These are phyloP conservation scores for Odocoileus virginianus DNA, from an alignment of 2,113 vertebrate species.

Conservation along the genomic window DNA sequence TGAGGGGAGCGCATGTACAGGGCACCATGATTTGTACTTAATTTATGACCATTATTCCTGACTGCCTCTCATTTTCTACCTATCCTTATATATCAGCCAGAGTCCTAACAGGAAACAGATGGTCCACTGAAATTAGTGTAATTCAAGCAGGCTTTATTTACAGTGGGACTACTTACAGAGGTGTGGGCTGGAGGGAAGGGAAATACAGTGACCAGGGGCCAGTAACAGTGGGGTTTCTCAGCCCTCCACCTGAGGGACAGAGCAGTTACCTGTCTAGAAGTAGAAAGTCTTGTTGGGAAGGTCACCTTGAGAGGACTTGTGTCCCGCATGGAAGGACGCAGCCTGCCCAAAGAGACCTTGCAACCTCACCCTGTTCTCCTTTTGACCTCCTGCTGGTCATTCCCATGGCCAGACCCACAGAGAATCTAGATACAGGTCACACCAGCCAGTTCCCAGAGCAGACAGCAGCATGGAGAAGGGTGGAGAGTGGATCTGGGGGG, in stretches of 20 bases:
- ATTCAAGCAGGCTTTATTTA: neutral
- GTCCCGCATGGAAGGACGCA: neutral
- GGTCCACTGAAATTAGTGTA: neutral
- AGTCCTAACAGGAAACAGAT: conserved; percentile 24
- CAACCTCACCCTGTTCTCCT: neutral
- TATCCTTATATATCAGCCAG: neutral
- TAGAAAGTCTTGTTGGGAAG: neutral
- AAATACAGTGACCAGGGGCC: neutral
- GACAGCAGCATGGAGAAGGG: neutral
- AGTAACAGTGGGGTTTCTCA: neutral
- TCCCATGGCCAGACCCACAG: neutral
- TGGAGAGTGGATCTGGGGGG: neutral
- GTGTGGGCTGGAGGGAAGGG: neutral
- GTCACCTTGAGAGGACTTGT: neutral
- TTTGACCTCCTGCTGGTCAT: neutral
- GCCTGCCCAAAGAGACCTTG: neutral
- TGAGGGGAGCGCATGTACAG: neutral
- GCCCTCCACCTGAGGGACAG: neutral
- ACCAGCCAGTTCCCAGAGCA: too few relatives aligned
- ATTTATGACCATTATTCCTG: neutral
- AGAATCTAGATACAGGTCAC: neutral
- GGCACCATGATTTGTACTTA: neutral
- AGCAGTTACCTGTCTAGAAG: neutral
- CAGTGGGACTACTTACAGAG: neutral
- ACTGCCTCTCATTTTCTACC: neutral